These are phyloP conservation scores for Ceraclea dissimilis DNA, from an alignment of 2,888 invertebrate species.

Conservation along the genomic window DNA sequence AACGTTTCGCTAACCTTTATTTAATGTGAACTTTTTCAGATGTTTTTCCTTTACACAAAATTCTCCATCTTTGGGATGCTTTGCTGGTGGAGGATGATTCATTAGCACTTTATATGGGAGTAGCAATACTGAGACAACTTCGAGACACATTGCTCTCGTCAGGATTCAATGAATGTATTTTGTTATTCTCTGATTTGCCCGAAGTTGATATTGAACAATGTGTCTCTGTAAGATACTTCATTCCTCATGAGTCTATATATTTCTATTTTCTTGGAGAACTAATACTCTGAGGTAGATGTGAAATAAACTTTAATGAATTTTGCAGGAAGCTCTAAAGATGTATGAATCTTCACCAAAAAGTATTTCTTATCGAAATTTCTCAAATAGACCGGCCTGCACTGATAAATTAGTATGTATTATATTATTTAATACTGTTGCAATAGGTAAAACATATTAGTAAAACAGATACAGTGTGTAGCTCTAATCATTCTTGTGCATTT, in stretches of 20 bases:
- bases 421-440: neutral
- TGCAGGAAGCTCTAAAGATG: slow-evolving; percentile 72
- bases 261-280: neutral
- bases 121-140: slow-evolving; percentile 85
- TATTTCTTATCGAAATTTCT: slow-evolving; percentile 78
- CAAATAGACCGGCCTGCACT: slow-evolving; percentile 39
- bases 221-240: slow-evolving; percentile 49
- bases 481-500: slow-evolving; percentile 24
- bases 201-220: slow-evolving; percentile 94
- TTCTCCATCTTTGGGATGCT: slow-evolving; percentile 96
- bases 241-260: neutral
- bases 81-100: slow-evolving; percentile 87
- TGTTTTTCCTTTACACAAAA: slow-evolving; percentile 96
- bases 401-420: slow-evolving; percentile 32
- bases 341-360: slow-evolving; percentile 82
- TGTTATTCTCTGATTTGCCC: slow-evolving; percentile 96
- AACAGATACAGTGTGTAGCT: neutral
- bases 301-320: slow-evolving; percentile 10
- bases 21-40: no score
- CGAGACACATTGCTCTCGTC: slow-evolving; percentile 75
- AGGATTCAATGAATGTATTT: slow-evolving; percentile 97
- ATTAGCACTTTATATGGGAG: slow-evolving; percentile 90
- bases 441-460: no score
- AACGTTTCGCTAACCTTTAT: no score
- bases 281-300: neutral